phyloP scores from a whole-genome alignment of 2,888 invertebrate species.

The Melolontha melolontha region DNA sequence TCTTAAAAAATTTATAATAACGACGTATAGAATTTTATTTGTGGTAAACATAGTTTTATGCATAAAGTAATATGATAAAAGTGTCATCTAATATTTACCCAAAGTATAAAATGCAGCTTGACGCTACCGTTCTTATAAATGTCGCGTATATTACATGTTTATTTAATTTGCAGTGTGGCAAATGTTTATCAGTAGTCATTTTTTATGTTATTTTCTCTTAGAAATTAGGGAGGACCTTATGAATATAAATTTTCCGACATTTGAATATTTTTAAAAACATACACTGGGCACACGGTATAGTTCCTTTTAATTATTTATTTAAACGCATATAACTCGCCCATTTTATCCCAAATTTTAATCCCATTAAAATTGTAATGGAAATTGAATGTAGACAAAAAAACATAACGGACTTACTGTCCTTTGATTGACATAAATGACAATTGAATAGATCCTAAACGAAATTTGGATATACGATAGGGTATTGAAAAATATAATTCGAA shows the following conservation, averaged over 20 bases:
- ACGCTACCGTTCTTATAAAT: neutral
- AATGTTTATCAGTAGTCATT: neutral
- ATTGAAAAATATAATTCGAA: no score
- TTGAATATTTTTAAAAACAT: neutral
- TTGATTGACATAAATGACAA: no score
- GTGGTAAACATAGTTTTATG: neutral
- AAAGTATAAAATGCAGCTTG: neutral
- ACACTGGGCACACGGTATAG: neutral
- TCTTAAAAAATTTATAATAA: no score
- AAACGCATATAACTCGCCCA: neutral
- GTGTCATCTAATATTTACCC: conserved; percentile 5
- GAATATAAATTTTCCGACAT: conserved; percentile 17
- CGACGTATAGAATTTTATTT: neutral
- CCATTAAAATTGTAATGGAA: no score
- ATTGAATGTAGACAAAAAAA: no score
- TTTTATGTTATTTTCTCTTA: conserved; percentile 5
- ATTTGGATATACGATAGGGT: no score
- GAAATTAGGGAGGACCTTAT: conserved; percentile 2
- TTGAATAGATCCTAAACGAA: no score
- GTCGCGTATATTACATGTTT: conserved; percentile 3
- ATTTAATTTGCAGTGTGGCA: conserved; percentile 2
- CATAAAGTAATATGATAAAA: conserved; percentile 2
- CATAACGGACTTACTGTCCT: no score
- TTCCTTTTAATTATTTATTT: conserved; percentile 9
- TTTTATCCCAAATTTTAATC: no score